Evolutionary conservation across 1,140 invertebrate genomes (phyloP), one percentile per base, ranked within the genome.

Genomic region (Zaprionus capensis): DNA sequence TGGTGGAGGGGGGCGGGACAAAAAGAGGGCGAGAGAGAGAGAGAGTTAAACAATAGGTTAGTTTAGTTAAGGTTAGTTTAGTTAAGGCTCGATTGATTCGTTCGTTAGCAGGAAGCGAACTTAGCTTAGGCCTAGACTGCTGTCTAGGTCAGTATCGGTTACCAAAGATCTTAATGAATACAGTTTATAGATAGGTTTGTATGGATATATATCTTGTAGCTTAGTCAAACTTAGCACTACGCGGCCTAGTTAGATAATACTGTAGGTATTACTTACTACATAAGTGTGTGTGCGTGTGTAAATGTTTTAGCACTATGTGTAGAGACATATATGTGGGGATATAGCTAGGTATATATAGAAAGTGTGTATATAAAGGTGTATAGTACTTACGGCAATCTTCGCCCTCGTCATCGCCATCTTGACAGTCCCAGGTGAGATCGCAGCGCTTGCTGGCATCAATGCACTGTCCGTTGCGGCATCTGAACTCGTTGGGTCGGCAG

Each of bases 401-500:
- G 72, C 85, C 93, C 78, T 96, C 95, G 80, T 96, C 95, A 72
- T 95, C 95, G 41, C 94, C 93, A 57, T 94, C 94, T 57, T 92
- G 92, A 91, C 96, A 96, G 81, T 97, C 95, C 46, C 71, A 66
- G 0, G 92, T 80, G 38, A 94, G 94, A 91, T 97, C 94, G 93
- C 96, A 97, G 55, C 94, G 94, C 71, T 93, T 92, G 57, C 86
- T 93, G 15, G 85, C 81, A 53, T 92, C 94, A 72, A 98, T 94
- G 92, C 97, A 98, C 80, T 92, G 94, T 46, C 96, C 95, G 84
- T 95, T 94, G 68, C 92, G 86, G 87, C 96, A 96, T 41, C 93
- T 92, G 93, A 95, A 96, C 91, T 96, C 94, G 78, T 94, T 93
- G 0, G 81, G 53, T 36, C 93, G 93, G 92, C 95, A 96, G 51